Base-by-base conservation (phyloP, 2,797 vertebrate genomes). In the Dendrocincla tyrannina region DNA sequence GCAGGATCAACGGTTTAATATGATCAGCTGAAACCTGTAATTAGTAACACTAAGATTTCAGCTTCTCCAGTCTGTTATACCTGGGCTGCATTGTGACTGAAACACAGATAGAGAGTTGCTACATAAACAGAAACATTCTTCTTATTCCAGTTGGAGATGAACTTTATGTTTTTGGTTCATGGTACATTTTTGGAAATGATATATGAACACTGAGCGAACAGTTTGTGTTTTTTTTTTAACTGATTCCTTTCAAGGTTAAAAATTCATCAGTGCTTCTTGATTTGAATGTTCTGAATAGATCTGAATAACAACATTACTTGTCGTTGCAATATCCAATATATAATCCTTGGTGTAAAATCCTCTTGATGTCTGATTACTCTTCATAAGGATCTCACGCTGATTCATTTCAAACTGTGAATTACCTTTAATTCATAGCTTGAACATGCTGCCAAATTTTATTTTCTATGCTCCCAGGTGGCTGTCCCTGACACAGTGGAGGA, bases 401-500 rank as follows among this genome's bases (percentile, higher is more conserved):
- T 97, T 98, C 90, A 85, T 97, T 97, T 97, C 95, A 96, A 97
- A 97, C 94, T 2, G 30, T 96, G 97, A 98, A 98, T 98, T 98
- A 97, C 97, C 96, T 98, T 98, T 98, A 97, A 98, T 97, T 98
- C 96, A 96, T 93, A 96, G 96, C 91, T 94, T 96, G 86, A 97
- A 95, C 77, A 93, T 41, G 88, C 89, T 97, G 97, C 97, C 97
- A 98, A 92, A 97, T 97, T 97, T 96, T 96, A 93, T 95, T 97
- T 97, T 96, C 93, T 89, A 3, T 93, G 68, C 60, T 97, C 90
- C 96, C 97, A 98, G 96, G 97, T 98, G 97, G 91, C 87, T 97
- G 79, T 90, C 80, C 96, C 96, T 96, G 97, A 96, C 84, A 94
- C 44, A 88, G 75, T 89, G 78, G 93, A 97, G 93, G 97, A 96